phyloP scores from a whole-genome alignment of 2,888 invertebrate genomes.

The Pegoplata infirma region DNA sequence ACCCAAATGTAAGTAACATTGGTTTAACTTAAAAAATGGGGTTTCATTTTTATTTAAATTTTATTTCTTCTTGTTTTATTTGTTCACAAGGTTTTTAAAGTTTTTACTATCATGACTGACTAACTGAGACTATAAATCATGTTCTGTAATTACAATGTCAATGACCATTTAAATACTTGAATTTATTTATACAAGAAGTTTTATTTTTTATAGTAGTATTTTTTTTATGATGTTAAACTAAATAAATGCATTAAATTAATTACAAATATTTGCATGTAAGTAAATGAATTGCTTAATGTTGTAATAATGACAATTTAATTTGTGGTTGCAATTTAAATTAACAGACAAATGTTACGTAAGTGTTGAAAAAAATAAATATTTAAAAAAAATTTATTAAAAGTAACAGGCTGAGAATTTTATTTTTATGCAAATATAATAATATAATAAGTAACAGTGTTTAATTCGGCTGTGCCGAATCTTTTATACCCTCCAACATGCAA shows the following conservation, averaged over 20 bases:
- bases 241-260: conserved; percentile 54
- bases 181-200: neutral
- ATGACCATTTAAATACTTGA: conserved; percentile 46
- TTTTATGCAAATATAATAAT: too few relatives aligned
- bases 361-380: too few relatives aligned
- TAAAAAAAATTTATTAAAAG: too few relatives aligned
- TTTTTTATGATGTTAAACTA: conserved; percentile 8
- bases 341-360: too few relatives aligned
- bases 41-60: neutral
- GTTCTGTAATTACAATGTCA: conserved; percentile 31
- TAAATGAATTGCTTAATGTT: conserved; percentile 21
- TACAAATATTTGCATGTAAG: conserved; percentile 42
- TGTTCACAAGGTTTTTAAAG: neutral
- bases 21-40: conserved; percentile 26
- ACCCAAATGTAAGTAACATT: conserved; percentile 1
- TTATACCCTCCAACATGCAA: too few relatives aligned
- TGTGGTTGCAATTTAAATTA: neutral
- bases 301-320: conserved; percentile 24
- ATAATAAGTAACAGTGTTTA: too few relatives aligned
- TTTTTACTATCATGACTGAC: conserved; percentile 14
- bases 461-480: too few relatives aligned
- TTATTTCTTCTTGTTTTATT: neutral
- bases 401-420: too few relatives aligned
- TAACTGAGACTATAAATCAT: too few relatives aligned
- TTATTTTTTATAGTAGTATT: neutral